These are phyloP conservation scores for Palloptera scutellata DNA, from an alignment of 2,888 invertebrate species.

Conservation along the genomic window DNA sequence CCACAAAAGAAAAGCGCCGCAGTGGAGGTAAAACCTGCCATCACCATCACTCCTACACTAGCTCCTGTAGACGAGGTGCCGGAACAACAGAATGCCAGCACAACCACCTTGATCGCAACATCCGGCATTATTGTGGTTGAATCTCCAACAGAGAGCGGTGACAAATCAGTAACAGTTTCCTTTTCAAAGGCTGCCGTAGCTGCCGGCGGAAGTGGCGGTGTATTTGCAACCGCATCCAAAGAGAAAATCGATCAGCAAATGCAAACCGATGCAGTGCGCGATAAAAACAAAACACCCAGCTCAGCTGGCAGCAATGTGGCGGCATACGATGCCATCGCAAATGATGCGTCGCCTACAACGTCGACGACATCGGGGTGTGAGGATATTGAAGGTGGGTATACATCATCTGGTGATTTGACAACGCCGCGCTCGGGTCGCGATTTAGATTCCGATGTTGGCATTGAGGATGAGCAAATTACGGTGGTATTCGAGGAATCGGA, in stretches of 20 bases:
- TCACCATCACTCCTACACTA: no score
- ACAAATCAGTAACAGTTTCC: conserved; percentile 40
- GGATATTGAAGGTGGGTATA: background rate
- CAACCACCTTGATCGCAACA: conserved; percentile 8
- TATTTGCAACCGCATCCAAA: conserved; percentile 29
- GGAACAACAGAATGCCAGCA: conserved; percentile 2
- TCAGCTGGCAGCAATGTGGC: conserved; percentile 5
- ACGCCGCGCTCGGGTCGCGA: background rate
- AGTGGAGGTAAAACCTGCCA: conserved; percentile 36
- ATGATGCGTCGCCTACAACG: conserved; percentile 26
- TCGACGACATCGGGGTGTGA: conserved; percentile 17
- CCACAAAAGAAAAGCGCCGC: conserved; percentile 46
- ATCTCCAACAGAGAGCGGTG: conserved; percentile 34
- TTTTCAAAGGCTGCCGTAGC: conserved; percentile 26
- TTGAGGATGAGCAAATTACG: conserved; percentile 24
- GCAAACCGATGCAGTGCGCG: conserved; percentile 38
- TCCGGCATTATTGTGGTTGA: background rate
- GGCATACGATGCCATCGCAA: conserved; percentile 5
- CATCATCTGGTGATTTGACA: background rate
- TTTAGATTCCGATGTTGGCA: background rate
- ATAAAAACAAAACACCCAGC: conserved; percentile 3
- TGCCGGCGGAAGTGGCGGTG: background rate
- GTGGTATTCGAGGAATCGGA: conserved; percentile 19
- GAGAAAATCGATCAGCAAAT: conserved; percentile 50
- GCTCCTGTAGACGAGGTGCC: conserved; percentile 1